These are phyloP conservation scores for Anoplopoma fimbria DNA, from an alignment of 2,113 vertebrate genomes.

Conservation along the genomic window DNA sequence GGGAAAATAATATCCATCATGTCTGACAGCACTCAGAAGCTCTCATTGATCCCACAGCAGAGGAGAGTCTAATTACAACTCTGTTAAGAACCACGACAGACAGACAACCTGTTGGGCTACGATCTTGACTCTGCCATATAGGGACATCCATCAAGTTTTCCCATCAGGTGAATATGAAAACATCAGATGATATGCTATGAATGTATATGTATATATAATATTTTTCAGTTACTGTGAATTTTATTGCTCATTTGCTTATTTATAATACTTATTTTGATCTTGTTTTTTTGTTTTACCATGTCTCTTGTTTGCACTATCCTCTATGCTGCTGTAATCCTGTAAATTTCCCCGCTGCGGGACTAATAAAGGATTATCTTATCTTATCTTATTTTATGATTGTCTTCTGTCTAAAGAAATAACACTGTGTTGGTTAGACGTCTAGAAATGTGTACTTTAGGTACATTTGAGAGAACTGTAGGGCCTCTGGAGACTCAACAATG, in stretches of 20 bases:
- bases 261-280: too few relatives aligned
- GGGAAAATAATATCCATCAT: slow-evolving; percentile 58
- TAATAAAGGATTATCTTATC: too few relatives aligned
- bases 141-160: neutral
- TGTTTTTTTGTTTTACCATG: too few relatives aligned
- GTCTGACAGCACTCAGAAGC: slow-evolving; percentile 58
- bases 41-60: slow-evolving; percentile 45
- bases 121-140: neutral
- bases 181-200: neutral
- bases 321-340: too few relatives aligned
- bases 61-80: slow-evolving; percentile 63
- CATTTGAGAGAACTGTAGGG: neutral
- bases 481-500: neutral
- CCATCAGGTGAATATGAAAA: neutral
- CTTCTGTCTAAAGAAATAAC: neutral
- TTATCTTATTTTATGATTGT: too few relatives aligned
- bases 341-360: too few relatives aligned
- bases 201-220: too few relatives aligned
- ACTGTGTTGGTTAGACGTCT: neutral
- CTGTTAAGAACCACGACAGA: slow-evolving; percentile 6
- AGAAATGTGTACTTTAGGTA: neutral
- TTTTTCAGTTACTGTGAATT: too few relatives aligned
- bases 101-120: slow-evolving; percentile 28
- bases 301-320: too few relatives aligned
- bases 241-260: too few relatives aligned